Evolutionary conservation across 2,113 vertebrate species (phyloP).

Genomic region (Morone chrysops): DNA sequence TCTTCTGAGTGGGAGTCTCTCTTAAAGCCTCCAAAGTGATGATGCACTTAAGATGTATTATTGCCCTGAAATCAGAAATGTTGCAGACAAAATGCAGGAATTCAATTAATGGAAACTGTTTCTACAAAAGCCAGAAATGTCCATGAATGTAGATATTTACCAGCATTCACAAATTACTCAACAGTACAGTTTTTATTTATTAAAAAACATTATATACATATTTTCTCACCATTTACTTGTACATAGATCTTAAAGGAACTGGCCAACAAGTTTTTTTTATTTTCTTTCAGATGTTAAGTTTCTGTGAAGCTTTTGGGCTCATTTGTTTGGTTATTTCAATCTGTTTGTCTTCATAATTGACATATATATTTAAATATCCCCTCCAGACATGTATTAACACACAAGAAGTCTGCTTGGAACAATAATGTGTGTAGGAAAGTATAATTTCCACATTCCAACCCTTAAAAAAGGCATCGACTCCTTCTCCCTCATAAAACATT

Average conservation of each 20-base stretch:
- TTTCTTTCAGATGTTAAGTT: neutral
- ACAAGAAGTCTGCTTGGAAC: too few species aligned
- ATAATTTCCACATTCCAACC: too few species aligned
- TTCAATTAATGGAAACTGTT: constrained; percentile 13
- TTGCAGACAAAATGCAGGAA: neutral
- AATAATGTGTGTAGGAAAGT: too few species aligned
- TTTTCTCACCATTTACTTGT: neutral
- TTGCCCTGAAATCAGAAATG: constrained; percentile 18
- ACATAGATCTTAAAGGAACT: neutral
- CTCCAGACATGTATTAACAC: too few species aligned
- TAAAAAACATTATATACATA: too few species aligned
- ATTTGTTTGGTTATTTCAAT: too few species aligned
- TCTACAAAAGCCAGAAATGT: neutral
- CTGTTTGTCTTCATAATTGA: too few species aligned
- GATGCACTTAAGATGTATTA: constrained; percentile 44
- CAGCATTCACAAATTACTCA: neutral
- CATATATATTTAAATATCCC: too few species aligned
- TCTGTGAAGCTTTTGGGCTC: neutral
- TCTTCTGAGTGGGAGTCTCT: constrained; percentile 60
- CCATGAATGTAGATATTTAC: neutral
- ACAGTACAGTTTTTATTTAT: neutral
- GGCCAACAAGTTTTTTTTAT: neutral
- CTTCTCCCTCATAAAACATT: too few species aligned
- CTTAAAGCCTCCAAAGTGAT: constrained; percentile 36
- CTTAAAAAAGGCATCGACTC: too few species aligned